A percentile compares a stretch with the other conserved stretches of the same genome.
These are phyloP conservation scores for Spatula versicolor DNA, from an alignment of 2,797 vertebrate genomes.

Conservation along the genomic window DNA sequence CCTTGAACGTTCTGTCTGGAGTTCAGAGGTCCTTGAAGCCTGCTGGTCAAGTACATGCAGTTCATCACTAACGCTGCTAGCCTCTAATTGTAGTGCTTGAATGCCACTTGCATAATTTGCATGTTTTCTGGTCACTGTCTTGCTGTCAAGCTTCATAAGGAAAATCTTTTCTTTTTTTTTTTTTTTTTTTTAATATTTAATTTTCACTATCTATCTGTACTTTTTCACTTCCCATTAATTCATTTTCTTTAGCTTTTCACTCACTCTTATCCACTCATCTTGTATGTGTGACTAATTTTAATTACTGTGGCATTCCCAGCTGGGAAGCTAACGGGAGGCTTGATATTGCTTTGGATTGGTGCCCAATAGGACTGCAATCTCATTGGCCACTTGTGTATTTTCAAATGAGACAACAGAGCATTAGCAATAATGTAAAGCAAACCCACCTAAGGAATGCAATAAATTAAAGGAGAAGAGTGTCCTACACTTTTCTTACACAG, in stretches of 20 bases:
- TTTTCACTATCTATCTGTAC: background rate
- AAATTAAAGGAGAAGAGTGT: background rate
- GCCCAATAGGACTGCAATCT: slow-evolving; percentile 23
- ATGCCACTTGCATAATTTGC: background rate
- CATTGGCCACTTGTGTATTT: background rate
- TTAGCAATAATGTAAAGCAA: background rate
- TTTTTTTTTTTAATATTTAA: background rate
- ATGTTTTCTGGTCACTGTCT: slow-evolving; percentile 1
- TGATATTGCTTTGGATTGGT: slow-evolving; percentile 49
- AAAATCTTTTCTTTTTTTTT: background rate
- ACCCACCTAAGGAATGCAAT: background rate
- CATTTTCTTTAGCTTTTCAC: slow-evolving; percentile 11
- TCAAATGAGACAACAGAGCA: slow-evolving; percentile 4
- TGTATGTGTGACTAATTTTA: slow-evolving; percentile 57
- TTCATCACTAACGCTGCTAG: background rate
- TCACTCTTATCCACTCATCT: slow-evolving; percentile 11
- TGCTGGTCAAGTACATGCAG: background rate
- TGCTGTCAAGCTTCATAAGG: background rate
- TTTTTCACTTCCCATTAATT: slow-evolving; percentile 25
- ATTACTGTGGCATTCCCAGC: slow-evolving; percentile 25
- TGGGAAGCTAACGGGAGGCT: background rate
- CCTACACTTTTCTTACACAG: background rate
- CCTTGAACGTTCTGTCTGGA: background rate
- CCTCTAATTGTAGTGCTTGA: background rate
- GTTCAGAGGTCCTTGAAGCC: background rate